Evolutionary conservation across 2,113 vertebrate genomes (phyloP).

Genomic region (Gobio gobio): DNA sequence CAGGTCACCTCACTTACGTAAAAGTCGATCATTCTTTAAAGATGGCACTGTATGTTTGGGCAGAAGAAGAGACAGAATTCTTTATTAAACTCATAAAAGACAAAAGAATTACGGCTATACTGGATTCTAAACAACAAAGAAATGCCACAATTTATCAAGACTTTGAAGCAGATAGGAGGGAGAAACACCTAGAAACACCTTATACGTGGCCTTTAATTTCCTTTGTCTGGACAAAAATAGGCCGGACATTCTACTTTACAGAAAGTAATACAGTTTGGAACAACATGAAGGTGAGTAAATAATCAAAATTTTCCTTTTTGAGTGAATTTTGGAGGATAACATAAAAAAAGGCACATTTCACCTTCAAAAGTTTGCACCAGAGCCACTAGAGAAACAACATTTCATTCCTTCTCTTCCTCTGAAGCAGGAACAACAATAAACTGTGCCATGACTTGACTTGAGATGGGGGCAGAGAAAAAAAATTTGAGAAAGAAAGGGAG

Average conservation of each 20-base stretch:
- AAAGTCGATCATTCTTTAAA: no score
- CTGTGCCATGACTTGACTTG: background rate
- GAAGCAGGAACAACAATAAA: constrained; percentile 11
- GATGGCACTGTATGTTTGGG: no score
- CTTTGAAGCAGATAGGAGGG: no score
- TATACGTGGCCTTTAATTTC: background rate
- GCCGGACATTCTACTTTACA: no score
- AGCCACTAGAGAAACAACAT: background rate
- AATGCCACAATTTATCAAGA: no score
- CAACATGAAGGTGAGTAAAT: background rate
- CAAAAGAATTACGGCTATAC: no score
- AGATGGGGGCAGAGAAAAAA: constrained; percentile 22
- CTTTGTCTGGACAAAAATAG: background rate
- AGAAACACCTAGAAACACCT: no score
- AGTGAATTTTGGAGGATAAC: background rate
- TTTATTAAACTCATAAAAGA: no score
- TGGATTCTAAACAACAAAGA: no score
- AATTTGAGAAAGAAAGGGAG: constrained; percentile 12
- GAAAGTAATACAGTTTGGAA: background rate
- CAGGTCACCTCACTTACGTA: no score
- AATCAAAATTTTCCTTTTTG: background rate
- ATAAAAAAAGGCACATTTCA: background rate
- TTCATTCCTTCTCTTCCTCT: background rate
- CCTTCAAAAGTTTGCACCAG: background rate
- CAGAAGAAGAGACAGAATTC: no score